phyloP scores from a whole-genome alignment of 2,113 vertebrate genomes.

The Crypturellus undulatus region DNA sequence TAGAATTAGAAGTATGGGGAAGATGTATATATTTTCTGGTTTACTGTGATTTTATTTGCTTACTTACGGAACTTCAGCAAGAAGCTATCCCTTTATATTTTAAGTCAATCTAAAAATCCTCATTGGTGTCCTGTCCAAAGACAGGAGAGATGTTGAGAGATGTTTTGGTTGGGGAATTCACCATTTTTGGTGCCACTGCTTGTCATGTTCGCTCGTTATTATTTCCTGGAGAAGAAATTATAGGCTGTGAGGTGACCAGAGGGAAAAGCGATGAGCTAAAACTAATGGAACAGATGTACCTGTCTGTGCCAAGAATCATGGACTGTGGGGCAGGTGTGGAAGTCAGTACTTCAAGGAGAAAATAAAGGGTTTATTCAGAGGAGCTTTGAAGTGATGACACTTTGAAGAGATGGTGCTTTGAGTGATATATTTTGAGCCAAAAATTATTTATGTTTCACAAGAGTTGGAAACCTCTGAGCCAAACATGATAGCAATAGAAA shows the following conservation, averaged over 20 bases:
- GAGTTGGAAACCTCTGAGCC: background rate
- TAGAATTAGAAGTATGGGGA: background rate
- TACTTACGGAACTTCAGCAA: background rate
- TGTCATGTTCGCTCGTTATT: background rate
- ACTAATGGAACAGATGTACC: background rate
- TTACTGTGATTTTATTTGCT: background rate
- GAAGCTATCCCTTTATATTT: background rate
- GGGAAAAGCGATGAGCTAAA: background rate
- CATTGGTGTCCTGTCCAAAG: background rate
- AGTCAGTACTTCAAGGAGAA: background rate
- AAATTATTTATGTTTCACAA: conserved; percentile 15
- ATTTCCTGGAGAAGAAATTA: background rate
- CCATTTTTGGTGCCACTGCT: background rate
- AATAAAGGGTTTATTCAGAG: background rate
- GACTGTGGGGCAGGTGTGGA: background rate
- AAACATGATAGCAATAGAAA: background rate
- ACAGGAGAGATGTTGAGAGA: background rate
- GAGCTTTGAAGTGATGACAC: background rate
- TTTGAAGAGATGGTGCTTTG: background rate
- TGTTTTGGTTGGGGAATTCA: background rate
- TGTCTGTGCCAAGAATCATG: background rate
- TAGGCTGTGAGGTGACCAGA: background rate
- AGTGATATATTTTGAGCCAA: background rate
- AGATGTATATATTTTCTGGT: background rate
- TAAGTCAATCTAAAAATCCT: background rate